Conservation (phyloP, 2,888 invertebrate genomes). For the Drosophila longiperda region DNA sequence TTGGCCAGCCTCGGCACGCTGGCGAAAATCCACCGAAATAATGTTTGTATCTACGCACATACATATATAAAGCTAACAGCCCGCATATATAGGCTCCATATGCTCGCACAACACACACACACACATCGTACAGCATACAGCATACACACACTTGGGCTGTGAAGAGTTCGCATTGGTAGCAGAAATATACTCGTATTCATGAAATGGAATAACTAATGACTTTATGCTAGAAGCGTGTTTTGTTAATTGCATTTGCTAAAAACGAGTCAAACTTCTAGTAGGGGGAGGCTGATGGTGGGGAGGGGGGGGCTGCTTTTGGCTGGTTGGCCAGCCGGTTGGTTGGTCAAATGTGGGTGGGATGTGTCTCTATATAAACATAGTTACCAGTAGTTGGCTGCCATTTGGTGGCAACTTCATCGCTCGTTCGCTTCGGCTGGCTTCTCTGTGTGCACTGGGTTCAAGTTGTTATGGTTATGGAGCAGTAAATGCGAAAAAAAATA, state of each 20-base stretch:
- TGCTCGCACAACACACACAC: slow-evolving; percentile 39
- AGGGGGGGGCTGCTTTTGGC: slow-evolving; percentile 6
- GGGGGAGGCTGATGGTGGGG: slow-evolving; percentile 22
- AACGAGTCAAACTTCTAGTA: slow-evolving; percentile 64
- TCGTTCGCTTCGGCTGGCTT: slow-evolving; percentile 5
- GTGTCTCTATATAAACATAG: slow-evolving; percentile 11
- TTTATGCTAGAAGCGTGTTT: slow-evolving; percentile 80
- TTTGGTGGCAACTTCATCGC: slow-evolving; percentile 31
- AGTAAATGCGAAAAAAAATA: slow-evolving; percentile 57
- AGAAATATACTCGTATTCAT: slow-evolving; percentile 67
- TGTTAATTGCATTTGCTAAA: slow-evolving; percentile 80
- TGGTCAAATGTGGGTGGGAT: slow-evolving; percentile 3
- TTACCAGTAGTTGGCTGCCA: slow-evolving; percentile 1
- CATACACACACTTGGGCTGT: slow-evolving; percentile 45
- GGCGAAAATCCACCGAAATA: slow-evolving; percentile 72
- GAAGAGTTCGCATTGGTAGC: slow-evolving; percentile 70
- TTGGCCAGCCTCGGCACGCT: slow-evolving; percentile 25
- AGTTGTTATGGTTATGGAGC: slow-evolving; percentile 62
- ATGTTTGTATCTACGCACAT: slow-evolving; percentile 57
- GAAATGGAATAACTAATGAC: slow-evolving; percentile 79
- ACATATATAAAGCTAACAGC: slow-evolving; percentile 30
- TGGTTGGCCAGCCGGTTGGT: neutral
- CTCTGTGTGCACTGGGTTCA: slow-evolving; percentile 26
- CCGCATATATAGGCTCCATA: slow-evolving; percentile 60
- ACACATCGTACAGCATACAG: slow-evolving; percentile 12